These are phyloP conservation scores for Abramis brama DNA, from an alignment of 2,113 vertebrate genomes.

Conservation along the genomic window DNA sequence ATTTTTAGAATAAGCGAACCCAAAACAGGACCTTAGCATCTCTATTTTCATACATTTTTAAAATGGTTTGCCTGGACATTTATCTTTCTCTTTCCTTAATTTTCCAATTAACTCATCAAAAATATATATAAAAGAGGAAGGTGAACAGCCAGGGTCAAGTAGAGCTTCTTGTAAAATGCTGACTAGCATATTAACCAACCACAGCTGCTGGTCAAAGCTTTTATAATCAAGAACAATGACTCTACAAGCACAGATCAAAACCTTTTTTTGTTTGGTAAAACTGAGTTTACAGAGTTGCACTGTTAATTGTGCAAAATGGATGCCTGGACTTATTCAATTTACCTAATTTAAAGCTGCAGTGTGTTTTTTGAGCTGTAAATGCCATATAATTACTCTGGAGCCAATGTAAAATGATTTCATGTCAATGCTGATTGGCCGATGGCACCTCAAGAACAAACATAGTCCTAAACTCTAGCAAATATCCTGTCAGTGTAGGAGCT, in stretches of 20 bases:
- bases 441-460: neutral
- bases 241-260: neutral
- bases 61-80: neutral
- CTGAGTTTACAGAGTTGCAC: neutral
- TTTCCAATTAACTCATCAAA: neutral
- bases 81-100: neutral
- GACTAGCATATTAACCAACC: neutral
- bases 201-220: neutral
- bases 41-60: neutral
- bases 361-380: neutral
- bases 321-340: neutral
- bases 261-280: neutral
- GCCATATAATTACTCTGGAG: neutral
- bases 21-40: neutral
- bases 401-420: neutral
- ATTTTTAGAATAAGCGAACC: conserved; percentile 4
- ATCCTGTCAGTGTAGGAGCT: neutral
- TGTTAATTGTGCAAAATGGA: neutral
- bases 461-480: neutral
- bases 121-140: conserved; percentile 28
- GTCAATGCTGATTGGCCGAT: neutral
- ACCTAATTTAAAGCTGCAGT: neutral
- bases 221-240: neutral
- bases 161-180: neutral
- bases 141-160: neutral